These are phyloP conservation scores for Bursaphelenchus mucronatus DNA, from an alignment of 1,140 invertebrate genomes.

Conservation along the genomic window DNA sequence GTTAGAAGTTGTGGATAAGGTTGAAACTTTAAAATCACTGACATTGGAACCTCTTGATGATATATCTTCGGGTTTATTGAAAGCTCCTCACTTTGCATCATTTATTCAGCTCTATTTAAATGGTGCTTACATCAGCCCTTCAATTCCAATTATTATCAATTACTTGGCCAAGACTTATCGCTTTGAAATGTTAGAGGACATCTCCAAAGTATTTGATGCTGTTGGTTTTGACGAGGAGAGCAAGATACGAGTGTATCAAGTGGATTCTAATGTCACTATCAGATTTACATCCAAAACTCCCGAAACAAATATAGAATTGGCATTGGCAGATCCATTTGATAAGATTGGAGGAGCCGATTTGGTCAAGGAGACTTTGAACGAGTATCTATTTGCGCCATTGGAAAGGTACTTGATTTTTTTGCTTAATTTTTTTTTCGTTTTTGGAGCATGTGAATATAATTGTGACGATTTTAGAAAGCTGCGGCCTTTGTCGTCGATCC, in stretches of 20 bases:
- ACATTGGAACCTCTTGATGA: conserved; percentile 9
- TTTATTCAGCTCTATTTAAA: conserved; percentile 19
- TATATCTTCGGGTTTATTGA: conserved; percentile 3
- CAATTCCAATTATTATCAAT: conserved; percentile 13
- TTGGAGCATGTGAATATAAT: too few relatives aligned
- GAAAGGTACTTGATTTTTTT: background rate
- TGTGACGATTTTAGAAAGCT: conserved; percentile 4
- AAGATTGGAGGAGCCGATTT: conserved; percentile 16
- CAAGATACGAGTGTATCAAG: background rate
- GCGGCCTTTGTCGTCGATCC: conserved; percentile 28
- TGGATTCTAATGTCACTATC: background rate
- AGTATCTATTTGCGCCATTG: conserved; percentile 16
- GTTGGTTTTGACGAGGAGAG: conserved; percentile 1
- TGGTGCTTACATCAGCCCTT: conserved; percentile 12
- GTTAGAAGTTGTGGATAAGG: conserved; percentile 21
- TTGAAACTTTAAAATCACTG: background rate
- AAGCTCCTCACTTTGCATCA: conserved; percentile 16
- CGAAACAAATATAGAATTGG: background rate
- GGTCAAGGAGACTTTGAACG: conserved; percentile 24
- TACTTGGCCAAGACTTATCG: conserved; percentile 14
- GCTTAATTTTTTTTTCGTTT: background rate
- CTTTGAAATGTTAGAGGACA: conserved; percentile 14
- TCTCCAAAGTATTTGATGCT: background rate
- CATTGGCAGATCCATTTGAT: background rate
- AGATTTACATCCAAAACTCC: background rate